phyloP scores from a whole-genome alignment of 1,140 invertebrate genomes.

The Hypothenemus hampei region DNA sequence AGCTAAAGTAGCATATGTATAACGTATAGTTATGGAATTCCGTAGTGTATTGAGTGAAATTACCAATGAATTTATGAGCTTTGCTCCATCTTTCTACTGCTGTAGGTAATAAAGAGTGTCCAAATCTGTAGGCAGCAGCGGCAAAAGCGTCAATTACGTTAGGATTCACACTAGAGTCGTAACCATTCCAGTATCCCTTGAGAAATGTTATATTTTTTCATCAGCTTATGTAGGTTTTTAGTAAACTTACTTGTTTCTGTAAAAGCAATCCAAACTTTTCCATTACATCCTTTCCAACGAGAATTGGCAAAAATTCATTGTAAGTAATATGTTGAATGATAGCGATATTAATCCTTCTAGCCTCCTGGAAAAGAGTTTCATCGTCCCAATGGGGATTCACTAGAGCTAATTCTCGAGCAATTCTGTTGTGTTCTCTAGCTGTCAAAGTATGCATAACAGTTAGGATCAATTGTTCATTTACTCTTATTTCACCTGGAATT shows the following conservation, averaged over 20 bases:
- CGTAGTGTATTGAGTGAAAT: slow-evolving; percentile 24
- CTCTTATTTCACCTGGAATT: slow-evolving; percentile 80
- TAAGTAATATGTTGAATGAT: slow-evolving; percentile 91
- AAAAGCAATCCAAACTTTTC: slow-evolving; percentile 81
- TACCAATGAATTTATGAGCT: slow-evolving; percentile 87
- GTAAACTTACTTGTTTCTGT: slow-evolving; percentile 65
- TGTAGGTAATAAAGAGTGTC: slow-evolving; percentile 82
- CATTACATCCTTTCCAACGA: slow-evolving; percentile 91
- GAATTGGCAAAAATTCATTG: slow-evolving; percentile 90
- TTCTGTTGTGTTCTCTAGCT: slow-evolving; percentile 82
- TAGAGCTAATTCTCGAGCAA: slow-evolving; percentile 67
- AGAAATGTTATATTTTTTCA: not conserved
- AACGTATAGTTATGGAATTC: not conserved
- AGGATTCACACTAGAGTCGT: slow-evolving; percentile 78
- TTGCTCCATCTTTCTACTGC: slow-evolving; percentile 89
- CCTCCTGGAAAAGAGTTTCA: slow-evolving; percentile 89
- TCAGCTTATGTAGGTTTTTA: not conserved
- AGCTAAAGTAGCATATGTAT: slow-evolving; percentile 50
- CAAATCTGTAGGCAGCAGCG: slow-evolving; percentile 84
- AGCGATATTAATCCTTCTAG: slow-evolving; percentile 82
- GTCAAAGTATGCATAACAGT: slow-evolving; percentile 88
- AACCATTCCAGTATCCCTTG: slow-evolving; percentile 84
- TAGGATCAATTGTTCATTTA: slow-evolving; percentile 87
- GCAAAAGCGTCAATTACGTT: slow-evolving; percentile 83
- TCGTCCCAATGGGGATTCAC: slow-evolving; percentile 95